These are phyloP conservation scores for Hirudinaria manillensis DNA, from an alignment of 2,888 invertebrate species.

Conservation along the genomic window DNA sequence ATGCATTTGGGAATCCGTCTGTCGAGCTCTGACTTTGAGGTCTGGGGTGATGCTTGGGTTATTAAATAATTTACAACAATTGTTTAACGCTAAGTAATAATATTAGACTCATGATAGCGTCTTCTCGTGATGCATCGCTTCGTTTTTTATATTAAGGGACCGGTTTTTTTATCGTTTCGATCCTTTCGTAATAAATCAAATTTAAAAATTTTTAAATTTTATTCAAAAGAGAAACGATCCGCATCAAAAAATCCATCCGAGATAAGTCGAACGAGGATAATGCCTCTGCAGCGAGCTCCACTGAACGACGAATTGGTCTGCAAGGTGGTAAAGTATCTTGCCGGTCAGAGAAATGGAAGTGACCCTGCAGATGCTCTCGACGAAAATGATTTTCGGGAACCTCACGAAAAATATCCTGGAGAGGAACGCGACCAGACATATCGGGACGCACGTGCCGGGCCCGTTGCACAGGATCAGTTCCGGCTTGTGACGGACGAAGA, in stretches of 20 bases:
- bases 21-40: too few relatives aligned
- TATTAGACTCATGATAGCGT: too few relatives aligned
- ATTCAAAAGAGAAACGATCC: neutral
- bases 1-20: too few relatives aligned
- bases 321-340: slow-evolving; percentile 71
- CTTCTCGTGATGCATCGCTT: too few relatives aligned
- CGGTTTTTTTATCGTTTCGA: too few relatives aligned
- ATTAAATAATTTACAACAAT: too few relatives aligned
- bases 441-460: slow-evolving; percentile 90
- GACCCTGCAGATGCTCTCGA: slow-evolving; percentile 92
- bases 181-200: too few relatives aligned
- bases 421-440: slow-evolving; percentile 73
- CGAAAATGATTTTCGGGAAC: slow-evolving; percentile 70
- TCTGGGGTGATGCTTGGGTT: too few relatives aligned
- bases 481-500: slow-evolving; percentile 67
- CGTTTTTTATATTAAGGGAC: too few relatives aligned
- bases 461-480: slow-evolving; percentile 85
- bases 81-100: too few relatives aligned
- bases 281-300: slow-evolving; percentile 73
- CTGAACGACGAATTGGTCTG: slow-evolving; percentile 82
- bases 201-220: neutral
- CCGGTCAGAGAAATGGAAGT: slow-evolving; percentile 81
- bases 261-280: slow-evolving; percentile 68
- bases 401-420: slow-evolving; percentile 57
- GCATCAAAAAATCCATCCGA: slow-evolving; percentile 60